Percentiles rank a stretch among this genome's conserved stretches.
Evolutionary conservation across 2,113 vertebrate genomes (phyloP).

Genomic region (Rostratula benghalensis): DNA sequence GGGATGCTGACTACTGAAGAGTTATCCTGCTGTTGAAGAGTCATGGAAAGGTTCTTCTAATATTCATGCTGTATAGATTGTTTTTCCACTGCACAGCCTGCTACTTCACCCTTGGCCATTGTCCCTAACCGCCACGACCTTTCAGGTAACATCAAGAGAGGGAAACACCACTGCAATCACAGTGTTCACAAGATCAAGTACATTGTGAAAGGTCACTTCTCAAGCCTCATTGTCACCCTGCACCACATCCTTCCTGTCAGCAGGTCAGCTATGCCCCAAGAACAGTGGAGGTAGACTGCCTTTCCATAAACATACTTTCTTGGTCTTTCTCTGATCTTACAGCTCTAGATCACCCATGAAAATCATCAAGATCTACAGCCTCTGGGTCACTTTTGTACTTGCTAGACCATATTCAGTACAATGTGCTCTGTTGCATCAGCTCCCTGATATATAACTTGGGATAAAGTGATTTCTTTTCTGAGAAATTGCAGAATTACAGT

Average conservation of each 20-base stretch:
- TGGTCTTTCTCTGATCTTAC: neutral
- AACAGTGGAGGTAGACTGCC: neutral
- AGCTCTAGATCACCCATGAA: neutral
- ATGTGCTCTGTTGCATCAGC: neutral
- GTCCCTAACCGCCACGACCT: accelerated
- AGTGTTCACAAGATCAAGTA: neutral
- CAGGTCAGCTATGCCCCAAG: neutral
- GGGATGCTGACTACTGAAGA: neutral
- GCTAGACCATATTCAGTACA: neutral
- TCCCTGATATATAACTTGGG: neutral
- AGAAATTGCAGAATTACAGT: neutral
- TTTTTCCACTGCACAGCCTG: neutral
- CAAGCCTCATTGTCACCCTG: neutral
- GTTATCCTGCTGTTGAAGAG: neutral
- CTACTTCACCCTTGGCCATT: neutral
- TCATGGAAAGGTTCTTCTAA: neutral
- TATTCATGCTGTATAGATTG: neutral
- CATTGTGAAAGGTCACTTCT: neutral
- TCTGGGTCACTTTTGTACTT: neutral
- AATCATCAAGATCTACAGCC: neutral
- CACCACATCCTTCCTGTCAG: neutral
- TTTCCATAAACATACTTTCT: neutral
- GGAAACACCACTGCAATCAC: neutral
- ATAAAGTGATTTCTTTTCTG: neutral
- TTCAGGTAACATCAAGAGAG: neutral